phyloP scores from a whole-genome alignment of 2,113 vertebrate genomes.

The Alces alces region DNA sequence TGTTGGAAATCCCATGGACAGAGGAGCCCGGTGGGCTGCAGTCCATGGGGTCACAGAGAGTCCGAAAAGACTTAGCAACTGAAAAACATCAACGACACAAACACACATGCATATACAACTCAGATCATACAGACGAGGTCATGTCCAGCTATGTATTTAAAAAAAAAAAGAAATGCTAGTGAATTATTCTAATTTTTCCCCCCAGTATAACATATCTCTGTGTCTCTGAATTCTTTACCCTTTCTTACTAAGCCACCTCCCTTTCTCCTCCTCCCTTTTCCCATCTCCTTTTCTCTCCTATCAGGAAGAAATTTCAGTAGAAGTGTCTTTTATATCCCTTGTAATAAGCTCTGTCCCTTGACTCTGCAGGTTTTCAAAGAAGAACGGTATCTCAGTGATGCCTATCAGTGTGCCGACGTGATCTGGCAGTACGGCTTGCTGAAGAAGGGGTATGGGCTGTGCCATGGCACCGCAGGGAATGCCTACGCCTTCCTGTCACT shows the following conservation, averaged over 20 bases:
- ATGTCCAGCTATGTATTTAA: not conserved
- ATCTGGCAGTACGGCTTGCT: slow-evolving; percentile 91
- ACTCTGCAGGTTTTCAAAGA: slow-evolving; percentile 86
- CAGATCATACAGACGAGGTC: not conserved
- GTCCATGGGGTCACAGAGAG: not conserved
- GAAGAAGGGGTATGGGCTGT: slow-evolving; percentile 96
- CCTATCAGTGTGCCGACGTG: slow-evolving; percentile 90
- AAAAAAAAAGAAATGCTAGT: not conserved
- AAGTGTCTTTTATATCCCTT: not conserved
- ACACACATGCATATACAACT: not conserved
- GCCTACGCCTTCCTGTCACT: slow-evolving; percentile 92
- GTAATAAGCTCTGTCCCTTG: not conserved
- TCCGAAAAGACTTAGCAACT: not conserved
- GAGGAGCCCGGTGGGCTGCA: not conserved
- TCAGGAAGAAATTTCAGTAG: not conserved
- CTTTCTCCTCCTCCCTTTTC: not conserved
- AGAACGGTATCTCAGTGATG: slow-evolving; percentile 87
- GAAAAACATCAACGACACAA: not conserved
- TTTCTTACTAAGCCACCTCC: not conserved
- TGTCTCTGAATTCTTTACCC: not conserved
- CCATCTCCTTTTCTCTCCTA: not conserved
- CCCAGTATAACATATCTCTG: not conserved
- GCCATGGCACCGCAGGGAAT: slow-evolving; percentile 93
- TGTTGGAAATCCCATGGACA: not conserved
- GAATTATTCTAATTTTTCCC: not conserved